Conservation (phyloP, 2,888 invertebrate genomes). For the Dicyrtoma fusca region DNA sequence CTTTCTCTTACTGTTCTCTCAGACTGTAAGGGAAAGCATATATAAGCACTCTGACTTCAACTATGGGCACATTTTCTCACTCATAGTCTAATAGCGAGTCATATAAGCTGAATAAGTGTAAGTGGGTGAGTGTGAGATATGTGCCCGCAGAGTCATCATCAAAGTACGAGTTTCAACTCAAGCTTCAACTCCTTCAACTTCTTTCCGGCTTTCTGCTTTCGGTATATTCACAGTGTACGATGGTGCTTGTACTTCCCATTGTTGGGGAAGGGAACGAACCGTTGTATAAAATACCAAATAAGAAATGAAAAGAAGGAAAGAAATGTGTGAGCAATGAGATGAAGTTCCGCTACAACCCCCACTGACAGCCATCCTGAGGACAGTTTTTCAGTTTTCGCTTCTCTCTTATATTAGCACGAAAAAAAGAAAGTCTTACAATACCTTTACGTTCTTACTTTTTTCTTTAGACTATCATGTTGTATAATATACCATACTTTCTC, state of each 20-base stretch:
- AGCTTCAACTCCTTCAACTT: background rate
- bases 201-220: background rate
- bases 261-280: too few relatives aligned
- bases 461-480: background rate
- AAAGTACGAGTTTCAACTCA: background rate
- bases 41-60: background rate
- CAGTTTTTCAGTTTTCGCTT: constrained; percentile 13
- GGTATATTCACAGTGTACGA: too few relatives aligned
- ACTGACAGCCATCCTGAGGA: constrained; percentile 17
- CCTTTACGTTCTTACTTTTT: background rate
- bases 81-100: too few relatives aligned
- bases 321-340: constrained; percentile 30
- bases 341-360: constrained; percentile 29
- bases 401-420: background rate
- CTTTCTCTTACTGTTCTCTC: background rate
- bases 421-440: background rate
- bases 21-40: background rate
- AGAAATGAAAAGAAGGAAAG: background rate
- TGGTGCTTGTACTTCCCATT: too few relatives aligned
- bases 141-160: constrained; percentile 12
- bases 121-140: constrained; percentile 5
- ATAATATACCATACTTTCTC: too few relatives aligned
- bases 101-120: background rate
- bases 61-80: too few relatives aligned
- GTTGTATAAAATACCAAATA: background rate